A percentile compares a stretch with the other conserved stretches of the same genome.
phyloP scores from a whole-genome alignment of 2,797 vertebrate genomes.

The Notoglanidium macrostoma region DNA sequence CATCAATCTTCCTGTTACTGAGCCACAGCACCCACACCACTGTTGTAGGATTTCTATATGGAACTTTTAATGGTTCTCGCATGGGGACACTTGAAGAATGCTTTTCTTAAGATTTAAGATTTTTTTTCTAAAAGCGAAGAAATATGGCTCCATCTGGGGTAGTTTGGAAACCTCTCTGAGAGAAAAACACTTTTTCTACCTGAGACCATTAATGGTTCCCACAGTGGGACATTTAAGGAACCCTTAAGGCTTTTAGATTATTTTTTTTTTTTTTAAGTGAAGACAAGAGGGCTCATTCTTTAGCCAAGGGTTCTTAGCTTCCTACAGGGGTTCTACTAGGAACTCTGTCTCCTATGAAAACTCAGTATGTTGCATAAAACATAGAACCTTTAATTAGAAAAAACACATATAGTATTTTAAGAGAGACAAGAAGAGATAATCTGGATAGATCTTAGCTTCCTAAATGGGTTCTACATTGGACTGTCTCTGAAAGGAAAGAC shows the following conservation, averaged over 20 bases:
- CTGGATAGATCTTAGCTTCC: not conserved
- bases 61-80: not conserved
- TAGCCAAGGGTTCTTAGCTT: not conserved
- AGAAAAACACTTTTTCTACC: not conserved
- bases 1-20: constrained; percentile 18
- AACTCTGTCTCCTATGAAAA: not conserved
- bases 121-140: not conserved
- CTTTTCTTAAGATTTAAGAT: not conserved
- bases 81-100: constrained; percentile 5
- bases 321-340: not conserved
- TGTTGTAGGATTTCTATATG: not conserved
- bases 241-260: not conserved
- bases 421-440: not conserved
- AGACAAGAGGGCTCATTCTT: not conserved
- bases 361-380: not conserved
- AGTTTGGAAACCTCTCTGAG: not conserved
- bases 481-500: not conserved
- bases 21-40: not conserved
- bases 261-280: not conserved
- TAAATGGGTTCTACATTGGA: not conserved
- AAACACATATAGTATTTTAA: too few species aligned
- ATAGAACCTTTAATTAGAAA: not conserved
- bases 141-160: not conserved
- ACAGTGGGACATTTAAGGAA: not conserved
- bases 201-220: not conserved